phyloP scores from a whole-genome alignment of 2,888 invertebrate species.

The Rotaria magnacalcarata region DNA sequence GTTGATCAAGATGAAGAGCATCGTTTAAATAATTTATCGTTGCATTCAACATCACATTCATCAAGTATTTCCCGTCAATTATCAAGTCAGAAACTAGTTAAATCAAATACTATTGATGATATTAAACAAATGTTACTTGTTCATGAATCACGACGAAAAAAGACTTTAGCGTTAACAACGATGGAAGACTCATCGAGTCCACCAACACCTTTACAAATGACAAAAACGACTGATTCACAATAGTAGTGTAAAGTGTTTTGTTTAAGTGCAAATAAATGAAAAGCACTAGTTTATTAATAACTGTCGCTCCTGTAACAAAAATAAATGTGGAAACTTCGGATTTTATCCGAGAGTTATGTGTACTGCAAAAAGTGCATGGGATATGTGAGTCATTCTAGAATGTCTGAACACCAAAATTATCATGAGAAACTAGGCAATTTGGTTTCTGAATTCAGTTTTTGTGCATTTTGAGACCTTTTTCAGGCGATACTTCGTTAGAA shows the following conservation, averaged over 20 bases:
- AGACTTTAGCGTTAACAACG: background rate
- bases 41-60: background rate
- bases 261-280: background rate
- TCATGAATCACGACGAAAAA: constrained; percentile 1
- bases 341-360: too few relatives aligned
- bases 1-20: constrained; percentile 18
- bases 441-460: too few relatives aligned
- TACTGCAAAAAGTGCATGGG: too few relatives aligned
- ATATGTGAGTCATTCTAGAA: too few relatives aligned
- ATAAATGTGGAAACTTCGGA: too few relatives aligned
- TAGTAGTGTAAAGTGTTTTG: background rate
- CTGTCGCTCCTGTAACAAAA: background rate
- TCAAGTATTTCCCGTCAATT: background rate
- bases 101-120: constrained; percentile 4
- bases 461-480: too few relatives aligned
- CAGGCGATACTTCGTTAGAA: too few relatives aligned
- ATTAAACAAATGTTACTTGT: constrained; percentile 32
- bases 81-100: background rate
- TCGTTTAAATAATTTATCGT: background rate
- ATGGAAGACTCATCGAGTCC: background rate
- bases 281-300: background rate
- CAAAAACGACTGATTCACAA: constrained; percentile 17
- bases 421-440: too few relatives aligned
- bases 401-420: too few relatives aligned
- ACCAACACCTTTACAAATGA: constrained; percentile 8